Conservation (phyloP, 2,113 vertebrate genomes). For the Machaerirhynchus nigripectus region DNA sequence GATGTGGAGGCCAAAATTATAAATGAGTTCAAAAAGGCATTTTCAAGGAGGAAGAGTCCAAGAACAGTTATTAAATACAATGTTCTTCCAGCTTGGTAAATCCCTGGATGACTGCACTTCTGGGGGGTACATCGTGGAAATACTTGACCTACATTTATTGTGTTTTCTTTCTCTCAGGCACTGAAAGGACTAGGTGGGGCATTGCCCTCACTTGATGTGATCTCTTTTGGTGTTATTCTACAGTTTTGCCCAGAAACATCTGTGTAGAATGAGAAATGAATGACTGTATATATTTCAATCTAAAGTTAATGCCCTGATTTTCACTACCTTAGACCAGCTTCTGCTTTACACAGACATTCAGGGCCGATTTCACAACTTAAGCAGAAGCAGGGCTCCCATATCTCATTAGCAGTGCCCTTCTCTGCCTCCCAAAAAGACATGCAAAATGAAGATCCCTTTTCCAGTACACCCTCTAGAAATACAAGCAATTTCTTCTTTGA, state of each 20-base stretch:
- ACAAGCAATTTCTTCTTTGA: background rate
- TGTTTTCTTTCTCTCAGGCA: background rate
- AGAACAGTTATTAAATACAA: background rate
- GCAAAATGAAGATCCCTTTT: background rate
- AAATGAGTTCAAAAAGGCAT: background rate
- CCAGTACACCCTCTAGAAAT: background rate
- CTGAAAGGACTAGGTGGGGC: background rate
- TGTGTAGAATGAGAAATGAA: background rate
- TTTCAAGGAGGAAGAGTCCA: constrained; percentile 30
- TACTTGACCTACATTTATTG: background rate
- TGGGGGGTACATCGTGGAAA: background rate
- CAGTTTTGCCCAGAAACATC: background rate
- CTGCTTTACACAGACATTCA: background rate
- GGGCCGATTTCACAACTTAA: background rate
- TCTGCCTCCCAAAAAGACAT: background rate
- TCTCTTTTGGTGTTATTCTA: background rate
- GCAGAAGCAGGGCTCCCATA: background rate
- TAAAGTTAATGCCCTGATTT: background rate
- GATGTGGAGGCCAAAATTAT: constrained; percentile 3
- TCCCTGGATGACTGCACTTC: background rate
- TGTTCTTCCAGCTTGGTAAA: background rate
- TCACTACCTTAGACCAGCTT: background rate
- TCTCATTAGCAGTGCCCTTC: background rate
- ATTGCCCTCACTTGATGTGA: background rate
- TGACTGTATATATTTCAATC: background rate